Evolutionary conservation across 1,140 invertebrate genomes (phyloP).

Genomic region (Ridgeia piscesae): DNA sequence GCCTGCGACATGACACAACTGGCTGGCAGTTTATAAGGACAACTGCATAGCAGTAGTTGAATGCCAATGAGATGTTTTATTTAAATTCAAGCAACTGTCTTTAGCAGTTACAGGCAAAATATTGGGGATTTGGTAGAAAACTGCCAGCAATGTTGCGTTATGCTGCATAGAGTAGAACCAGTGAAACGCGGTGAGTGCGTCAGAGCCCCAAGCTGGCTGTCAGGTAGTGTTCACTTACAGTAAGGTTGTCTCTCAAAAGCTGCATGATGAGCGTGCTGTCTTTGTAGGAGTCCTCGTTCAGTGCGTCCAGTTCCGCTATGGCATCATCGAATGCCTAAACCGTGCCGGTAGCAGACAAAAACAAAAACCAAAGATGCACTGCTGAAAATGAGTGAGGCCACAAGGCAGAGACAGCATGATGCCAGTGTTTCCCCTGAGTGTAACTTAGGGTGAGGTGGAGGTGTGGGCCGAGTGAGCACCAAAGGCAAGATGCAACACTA

Average conservation of each 20-base stretch:
- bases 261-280: conserved; percentile 99
- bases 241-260: conserved; percentile 95
- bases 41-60: neutral
- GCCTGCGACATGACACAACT: neutral
- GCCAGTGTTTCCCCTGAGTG: too few species aligned
- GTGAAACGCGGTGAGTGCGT: neutral
- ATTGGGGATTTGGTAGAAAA: neutral
- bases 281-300: conserved; percentile 97
- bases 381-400: neutral
- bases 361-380: neutral
- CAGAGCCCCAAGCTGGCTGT: conserved; percentile 84
- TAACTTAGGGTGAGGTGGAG: too few species aligned
- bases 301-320: conserved; percentile 93
- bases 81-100: neutral
- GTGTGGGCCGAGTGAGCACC: too few species aligned
- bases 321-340: conserved; percentile 88
- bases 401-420: neutral
- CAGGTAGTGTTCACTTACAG: conserved; percentile 65
- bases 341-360: conserved; percentile 3
- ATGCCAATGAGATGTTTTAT: neutral
- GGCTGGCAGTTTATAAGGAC: neutral
- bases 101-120: neutral
- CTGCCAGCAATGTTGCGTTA: neutral
- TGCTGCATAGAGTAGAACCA: neutral
- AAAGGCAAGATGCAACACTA: too few species aligned